Conservation (phyloP, 1,140 invertebrate species). For the Drosophila baimaii region DNA sequence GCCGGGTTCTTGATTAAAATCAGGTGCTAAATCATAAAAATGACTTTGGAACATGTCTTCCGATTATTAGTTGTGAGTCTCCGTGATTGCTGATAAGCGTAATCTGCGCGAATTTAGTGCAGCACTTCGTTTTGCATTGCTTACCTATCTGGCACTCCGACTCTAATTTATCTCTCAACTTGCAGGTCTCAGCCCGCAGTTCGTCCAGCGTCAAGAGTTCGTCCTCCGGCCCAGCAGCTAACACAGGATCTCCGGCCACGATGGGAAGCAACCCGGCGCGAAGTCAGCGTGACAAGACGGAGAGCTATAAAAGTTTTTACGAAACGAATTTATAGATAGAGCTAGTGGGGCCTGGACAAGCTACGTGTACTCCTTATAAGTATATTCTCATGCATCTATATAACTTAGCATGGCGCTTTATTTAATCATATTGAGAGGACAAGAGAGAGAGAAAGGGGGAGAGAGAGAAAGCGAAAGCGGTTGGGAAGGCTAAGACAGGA, state of each 20-base stretch:
- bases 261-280: conserved; percentile 37
- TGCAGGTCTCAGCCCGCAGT: conserved; percentile 59
- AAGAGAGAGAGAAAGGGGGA: not conserved
- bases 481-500: not conserved
- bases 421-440: conserved; percentile 59
- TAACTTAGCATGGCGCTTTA: conserved; percentile 65
- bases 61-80: conserved; percentile 47
- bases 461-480: conserved; percentile 5
- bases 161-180: conserved; percentile 9
- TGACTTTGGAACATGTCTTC: conserved; percentile 49
- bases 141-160: not conserved
- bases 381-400: conserved; percentile 38
- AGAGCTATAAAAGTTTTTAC: conserved; percentile 81
- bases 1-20: conserved; percentile 57
- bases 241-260: conserved; percentile 25
- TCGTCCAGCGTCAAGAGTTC: conserved; percentile 46
- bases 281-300: conserved; percentile 72
- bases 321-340: conserved; percentile 82
- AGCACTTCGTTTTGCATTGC: not conserved
- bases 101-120: conserved; percentile 22
- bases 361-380: conserved; percentile 27
- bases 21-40: conserved; percentile 62
- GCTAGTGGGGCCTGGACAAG: conserved; percentile 5
- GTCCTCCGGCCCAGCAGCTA: conserved; percentile 9
- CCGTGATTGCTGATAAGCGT: conserved; percentile 44